phyloP scores from a whole-genome alignment of 2,797 vertebrate species.

The Holocentrus rufus region DNA sequence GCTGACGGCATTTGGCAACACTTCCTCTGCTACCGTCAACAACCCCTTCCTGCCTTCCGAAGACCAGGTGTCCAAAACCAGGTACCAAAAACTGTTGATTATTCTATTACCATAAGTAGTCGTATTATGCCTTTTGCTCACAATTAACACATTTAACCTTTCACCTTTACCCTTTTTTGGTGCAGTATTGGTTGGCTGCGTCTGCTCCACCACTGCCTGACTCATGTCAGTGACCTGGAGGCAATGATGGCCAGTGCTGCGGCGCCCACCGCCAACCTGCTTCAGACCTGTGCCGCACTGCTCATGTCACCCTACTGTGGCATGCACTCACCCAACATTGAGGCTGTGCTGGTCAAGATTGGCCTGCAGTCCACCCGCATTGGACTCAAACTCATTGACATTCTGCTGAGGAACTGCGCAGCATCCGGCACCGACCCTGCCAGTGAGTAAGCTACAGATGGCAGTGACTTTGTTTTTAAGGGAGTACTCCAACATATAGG shows the following conservation, averaged over 20 bases:
- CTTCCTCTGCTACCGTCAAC: slow-evolving; percentile 97
- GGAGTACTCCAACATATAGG: no score
- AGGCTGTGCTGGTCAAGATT: slow-evolving; percentile 97
- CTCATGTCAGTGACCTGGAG: slow-evolving; percentile 96
- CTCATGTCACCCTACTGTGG: slow-evolving; percentile 99
- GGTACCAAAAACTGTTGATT: slow-evolving; percentile 74
- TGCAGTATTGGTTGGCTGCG: slow-evolving; percentile 97
- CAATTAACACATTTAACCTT: neutral
- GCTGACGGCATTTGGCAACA: slow-evolving; percentile 97
- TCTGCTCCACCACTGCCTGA: slow-evolving; percentile 96
- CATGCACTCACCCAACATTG: slow-evolving; percentile 99
- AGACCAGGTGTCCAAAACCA: slow-evolving; percentile 99
- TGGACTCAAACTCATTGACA: slow-evolving; percentile 96
- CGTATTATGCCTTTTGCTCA: neutral
- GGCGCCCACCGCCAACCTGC: slow-evolving; percentile 95
- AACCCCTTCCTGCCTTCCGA: slow-evolving; percentile 98
- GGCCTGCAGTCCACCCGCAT: slow-evolving; percentile 97
- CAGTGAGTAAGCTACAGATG: slow-evolving; percentile 80
- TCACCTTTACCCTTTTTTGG: neutral
- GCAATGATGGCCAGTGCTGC: slow-evolving; percentile 98
- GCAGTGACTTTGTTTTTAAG: neutral
- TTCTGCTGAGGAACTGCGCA: slow-evolving; percentile 96
- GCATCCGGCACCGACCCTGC: slow-evolving; percentile 96
- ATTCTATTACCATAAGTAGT: no score
- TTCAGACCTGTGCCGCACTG: slow-evolving; percentile 96